Conservation (phyloP, 2,888 invertebrate species). For the Brachyopa scutellaris region DNA sequence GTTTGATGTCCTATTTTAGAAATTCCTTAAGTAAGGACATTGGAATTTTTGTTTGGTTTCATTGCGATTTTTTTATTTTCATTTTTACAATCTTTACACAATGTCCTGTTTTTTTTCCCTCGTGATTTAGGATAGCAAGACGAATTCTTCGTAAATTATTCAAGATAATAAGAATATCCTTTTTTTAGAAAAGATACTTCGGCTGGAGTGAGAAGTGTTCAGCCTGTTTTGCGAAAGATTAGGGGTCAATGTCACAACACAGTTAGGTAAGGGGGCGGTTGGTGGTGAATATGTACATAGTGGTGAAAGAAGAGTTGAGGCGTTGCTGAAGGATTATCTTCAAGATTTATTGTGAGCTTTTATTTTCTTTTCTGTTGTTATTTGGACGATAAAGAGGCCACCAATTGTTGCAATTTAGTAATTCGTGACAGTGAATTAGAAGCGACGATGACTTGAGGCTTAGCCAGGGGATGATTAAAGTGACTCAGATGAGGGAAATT, state of each 20-base stretch:
- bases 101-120: neutral
- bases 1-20: constrained; percentile 10
- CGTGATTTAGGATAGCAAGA: constrained; percentile 7
- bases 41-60: neutral
- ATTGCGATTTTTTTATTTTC: neutral
- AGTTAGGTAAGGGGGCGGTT: neutral
- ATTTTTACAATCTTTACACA: neutral
- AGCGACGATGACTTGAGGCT: too few species aligned
- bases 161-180: constrained; percentile 43
- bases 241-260: constrained; percentile 37
- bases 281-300: too few species aligned
- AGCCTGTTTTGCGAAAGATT: neutral
- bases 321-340: constrained; percentile 9
- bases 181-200: constrained; percentile 5
- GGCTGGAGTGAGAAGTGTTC: neutral
- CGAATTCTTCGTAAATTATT: constrained; percentile 36
- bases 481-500: too few species aligned
- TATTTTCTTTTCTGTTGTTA: neutral
- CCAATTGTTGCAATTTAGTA: neutral
- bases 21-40: constrained; percentile 20
- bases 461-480: too few species aligned
- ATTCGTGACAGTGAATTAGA: neutral
- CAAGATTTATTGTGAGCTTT: neutral
- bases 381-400: neutral
- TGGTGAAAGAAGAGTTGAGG: neutral